A percentile compares a stretch with the other conserved stretches of the same genome.
phyloP scores from a whole-genome alignment of 2,113 vertebrate species.

The Semicossyphus pulcher region DNA sequence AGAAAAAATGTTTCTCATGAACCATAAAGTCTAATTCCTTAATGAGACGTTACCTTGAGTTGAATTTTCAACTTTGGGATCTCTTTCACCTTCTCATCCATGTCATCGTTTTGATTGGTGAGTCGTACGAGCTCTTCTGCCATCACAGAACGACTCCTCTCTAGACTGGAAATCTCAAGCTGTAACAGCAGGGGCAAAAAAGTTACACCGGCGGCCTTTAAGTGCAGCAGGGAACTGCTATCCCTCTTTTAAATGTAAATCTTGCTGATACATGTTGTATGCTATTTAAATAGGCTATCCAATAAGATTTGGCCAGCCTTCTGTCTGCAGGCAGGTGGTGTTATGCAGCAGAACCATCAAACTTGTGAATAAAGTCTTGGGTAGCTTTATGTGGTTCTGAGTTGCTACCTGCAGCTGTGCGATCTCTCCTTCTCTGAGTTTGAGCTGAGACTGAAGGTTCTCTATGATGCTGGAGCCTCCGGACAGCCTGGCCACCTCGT shows the following conservation, averaged over 20 bases:
- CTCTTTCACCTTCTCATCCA: slow-evolving; percentile 93
- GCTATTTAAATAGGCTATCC: too few species aligned
- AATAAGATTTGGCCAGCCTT: neutral
- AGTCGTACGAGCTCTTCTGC: slow-evolving; percentile 95
- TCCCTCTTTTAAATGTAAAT: too few species aligned
- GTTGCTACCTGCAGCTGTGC: slow-evolving; percentile 92
- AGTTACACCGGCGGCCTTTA: neutral
- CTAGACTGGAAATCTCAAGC: slow-evolving; percentile 93
- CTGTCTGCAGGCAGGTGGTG: too few species aligned
- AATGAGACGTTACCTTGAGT: slow-evolving; percentile 85
- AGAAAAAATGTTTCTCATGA: neutral
- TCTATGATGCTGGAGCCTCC: slow-evolving; percentile 97
- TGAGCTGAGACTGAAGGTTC: slow-evolving; percentile 97
- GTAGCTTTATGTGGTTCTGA: neutral
- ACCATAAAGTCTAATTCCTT: neutral
- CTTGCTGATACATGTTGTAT: neutral
- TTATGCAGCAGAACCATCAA: neutral
- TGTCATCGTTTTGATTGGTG: slow-evolving; percentile 96
- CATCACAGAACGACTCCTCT: slow-evolving; percentile 95
- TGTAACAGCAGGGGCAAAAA: slow-evolving; percentile 53
- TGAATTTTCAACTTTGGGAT: slow-evolving; percentile 89
- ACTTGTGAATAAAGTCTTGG: neutral
- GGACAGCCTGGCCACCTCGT: slow-evolving; percentile 92
- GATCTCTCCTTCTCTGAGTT: slow-evolving; percentile 95
- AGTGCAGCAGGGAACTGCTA: neutral